A percentile compares a stretch with the other conserved stretches of the same genome.
These are phyloP conservation scores for Muricea muricata DNA, from an alignment of 92 coral and sea anemone species.

Conservation along the genomic window DNA sequence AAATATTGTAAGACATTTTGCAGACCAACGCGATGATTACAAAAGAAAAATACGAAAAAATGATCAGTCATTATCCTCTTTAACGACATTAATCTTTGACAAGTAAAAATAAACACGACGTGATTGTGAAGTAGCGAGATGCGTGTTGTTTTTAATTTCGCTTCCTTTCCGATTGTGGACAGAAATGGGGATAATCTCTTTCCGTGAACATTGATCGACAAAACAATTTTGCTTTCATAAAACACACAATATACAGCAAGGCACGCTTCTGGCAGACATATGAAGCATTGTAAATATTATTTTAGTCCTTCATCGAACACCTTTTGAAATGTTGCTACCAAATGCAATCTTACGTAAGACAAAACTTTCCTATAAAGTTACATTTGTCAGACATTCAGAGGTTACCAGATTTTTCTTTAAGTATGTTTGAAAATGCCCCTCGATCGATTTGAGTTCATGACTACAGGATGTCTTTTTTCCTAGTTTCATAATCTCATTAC, in stretches of 20 bases:
- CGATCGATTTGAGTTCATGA: too few species aligned
- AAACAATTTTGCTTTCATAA: neutral
- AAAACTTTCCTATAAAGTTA: too few species aligned
- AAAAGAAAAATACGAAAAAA: neutral
- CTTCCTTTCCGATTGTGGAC: neutral
- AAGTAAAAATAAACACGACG: neutral
- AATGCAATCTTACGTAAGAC: too few species aligned
- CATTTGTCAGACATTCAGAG: too few species aligned
- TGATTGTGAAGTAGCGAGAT: neutral
- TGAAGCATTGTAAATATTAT: neutral
- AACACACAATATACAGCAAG: neutral
- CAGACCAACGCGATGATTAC: neutral
- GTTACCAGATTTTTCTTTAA: too few species aligned
- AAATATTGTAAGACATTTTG: neutral
- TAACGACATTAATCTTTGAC: neutral
- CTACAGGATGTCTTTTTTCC: too few species aligned
- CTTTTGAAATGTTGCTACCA: neutral
- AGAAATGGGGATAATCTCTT: neutral
- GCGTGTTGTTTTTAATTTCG: neutral
- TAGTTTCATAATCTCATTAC: too few species aligned
- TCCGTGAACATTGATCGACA: neutral
- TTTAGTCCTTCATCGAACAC: neutral
- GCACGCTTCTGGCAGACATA: neutral
- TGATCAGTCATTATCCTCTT: neutral
- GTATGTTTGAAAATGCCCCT: too few species aligned